Conservation (phyloP, 2,888 invertebrate genomes). For the Rhagonycha lutea region DNA sequence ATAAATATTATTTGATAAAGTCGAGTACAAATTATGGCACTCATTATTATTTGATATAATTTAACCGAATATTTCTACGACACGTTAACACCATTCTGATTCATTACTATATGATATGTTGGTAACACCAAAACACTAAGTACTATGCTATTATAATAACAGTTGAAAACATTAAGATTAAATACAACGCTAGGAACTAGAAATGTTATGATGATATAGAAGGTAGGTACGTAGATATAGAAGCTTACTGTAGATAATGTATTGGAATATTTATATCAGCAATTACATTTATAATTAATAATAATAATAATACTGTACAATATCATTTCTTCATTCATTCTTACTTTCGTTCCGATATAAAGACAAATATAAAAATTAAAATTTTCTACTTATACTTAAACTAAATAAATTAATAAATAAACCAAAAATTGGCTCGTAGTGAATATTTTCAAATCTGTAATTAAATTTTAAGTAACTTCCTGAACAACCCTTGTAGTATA, state of each 20-base stretch:
- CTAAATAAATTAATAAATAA: slow-evolving; percentile 4
- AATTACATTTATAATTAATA: slow-evolving; percentile 27
- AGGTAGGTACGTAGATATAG: slow-evolving; percentile 37
- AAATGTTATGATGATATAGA: slow-evolving; percentile 37
- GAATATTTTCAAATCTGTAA: background rate
- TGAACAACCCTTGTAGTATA: slow-evolving; percentile 3
- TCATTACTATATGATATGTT: slow-evolving; percentile 49
- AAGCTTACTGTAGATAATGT: slow-evolving; percentile 34
- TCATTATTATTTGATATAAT: background rate
- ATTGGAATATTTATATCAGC: slow-evolving; percentile 28
- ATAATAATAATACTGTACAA: slow-evolving; percentile 52
- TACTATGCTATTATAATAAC: slow-evolving; percentile 34
- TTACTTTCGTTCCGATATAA: background rate
- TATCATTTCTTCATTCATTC: slow-evolving; percentile 28
- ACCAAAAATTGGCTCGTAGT: background rate
- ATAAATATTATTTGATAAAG: background rate
- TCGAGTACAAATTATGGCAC: background rate
- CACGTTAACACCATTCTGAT: slow-evolving; percentile 43
- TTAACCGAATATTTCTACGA: slow-evolving; percentile 47
- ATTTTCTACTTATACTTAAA: background rate
- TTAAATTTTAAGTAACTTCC: background rate
- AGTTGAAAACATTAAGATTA: slow-evolving; percentile 47
- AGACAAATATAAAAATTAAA: background rate
- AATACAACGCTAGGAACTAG: slow-evolving; percentile 51
- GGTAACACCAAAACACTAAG: slow-evolving; percentile 48